phyloP scores from a whole-genome alignment of 2,888 invertebrate genomes.

The Spilosoma lubricipeda region DNA sequence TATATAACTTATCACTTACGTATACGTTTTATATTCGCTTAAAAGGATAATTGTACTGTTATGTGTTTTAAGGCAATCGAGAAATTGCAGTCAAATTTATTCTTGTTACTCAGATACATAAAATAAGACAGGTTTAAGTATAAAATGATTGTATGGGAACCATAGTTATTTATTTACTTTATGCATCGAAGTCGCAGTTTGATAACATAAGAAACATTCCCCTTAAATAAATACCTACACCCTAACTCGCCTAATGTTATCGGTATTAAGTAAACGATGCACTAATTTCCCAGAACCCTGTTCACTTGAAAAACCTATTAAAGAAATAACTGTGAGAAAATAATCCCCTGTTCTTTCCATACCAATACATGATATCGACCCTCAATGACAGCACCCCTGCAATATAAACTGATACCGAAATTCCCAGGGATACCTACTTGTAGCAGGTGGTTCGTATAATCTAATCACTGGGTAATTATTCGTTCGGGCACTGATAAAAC shows the following conservation, averaged over 20 bases:
- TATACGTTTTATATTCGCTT: background rate
- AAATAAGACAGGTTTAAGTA: background rate
- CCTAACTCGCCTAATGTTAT: conserved; percentile 20
- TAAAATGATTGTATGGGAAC: background rate
- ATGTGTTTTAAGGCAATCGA: background rate
- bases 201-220: conserved; percentile 10
- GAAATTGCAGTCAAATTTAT: background rate
- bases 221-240: background rate
- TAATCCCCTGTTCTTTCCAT: conserved; percentile 48
- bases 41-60: background rate
- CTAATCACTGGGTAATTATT: conserved; percentile 53
- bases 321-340: conserved; percentile 48
- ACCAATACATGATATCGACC: conserved; percentile 52
- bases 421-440: conserved; percentile 61
- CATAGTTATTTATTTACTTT: background rate
- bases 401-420: conserved; percentile 37
- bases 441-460: conserved; percentile 62
- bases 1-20: background rate
- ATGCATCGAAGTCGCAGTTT: background rate
- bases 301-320: conserved; percentile 30
- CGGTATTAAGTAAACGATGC: conserved; percentile 27
- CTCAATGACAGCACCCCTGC: conserved; percentile 30
- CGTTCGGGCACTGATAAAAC: conserved; percentile 57
- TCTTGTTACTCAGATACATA: background rate
- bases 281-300: conserved; percentile 39